phyloP scores from a whole-genome alignment of 2,113 vertebrate species.

The Salvelinus sp. region DNA sequence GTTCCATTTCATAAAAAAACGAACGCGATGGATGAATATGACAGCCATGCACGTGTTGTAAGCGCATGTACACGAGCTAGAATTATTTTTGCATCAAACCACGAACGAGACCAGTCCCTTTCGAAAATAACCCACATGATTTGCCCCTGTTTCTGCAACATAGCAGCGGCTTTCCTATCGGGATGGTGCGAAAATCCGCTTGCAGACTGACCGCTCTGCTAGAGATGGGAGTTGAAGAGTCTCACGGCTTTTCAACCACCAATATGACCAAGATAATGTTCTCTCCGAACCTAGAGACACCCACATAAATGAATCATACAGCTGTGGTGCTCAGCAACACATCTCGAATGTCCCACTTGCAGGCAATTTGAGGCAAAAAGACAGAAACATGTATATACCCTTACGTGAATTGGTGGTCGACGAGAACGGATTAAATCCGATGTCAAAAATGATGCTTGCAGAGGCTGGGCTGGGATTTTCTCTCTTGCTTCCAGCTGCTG shows the following conservation, averaged over 20 bases:
- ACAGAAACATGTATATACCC: slow-evolving; percentile 16
- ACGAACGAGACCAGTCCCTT: background rate
- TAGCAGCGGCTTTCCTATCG: background rate
- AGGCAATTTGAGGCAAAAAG: background rate
- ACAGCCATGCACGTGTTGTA: slow-evolving; percentile 2
- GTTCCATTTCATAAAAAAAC: background rate
- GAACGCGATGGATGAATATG: background rate
- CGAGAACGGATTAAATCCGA: slow-evolving; percentile 60
- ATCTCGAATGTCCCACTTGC: slow-evolving; percentile 5
- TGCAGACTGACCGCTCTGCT: background rate
- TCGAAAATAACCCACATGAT: background rate
- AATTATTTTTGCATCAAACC: background rate
- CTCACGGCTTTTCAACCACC: slow-evolving; percentile 1
- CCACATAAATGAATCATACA: background rate
- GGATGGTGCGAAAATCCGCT: background rate
- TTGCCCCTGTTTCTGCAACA: background rate
- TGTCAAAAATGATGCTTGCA: slow-evolving; percentile 53
- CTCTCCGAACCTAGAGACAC: background rate
- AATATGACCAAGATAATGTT: background rate
- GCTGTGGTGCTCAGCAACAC: background rate
- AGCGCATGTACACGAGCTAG: background rate
- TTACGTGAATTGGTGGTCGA: slow-evolving; percentile 61
- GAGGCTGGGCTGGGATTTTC: slow-evolving; percentile 55
- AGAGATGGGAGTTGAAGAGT: background rate
- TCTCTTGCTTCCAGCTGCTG: slow-evolving; percentile 55